Evolutionary conservation across 2,113 vertebrate genomes (phyloP).

Genomic region (Aegypius monachus): DNA sequence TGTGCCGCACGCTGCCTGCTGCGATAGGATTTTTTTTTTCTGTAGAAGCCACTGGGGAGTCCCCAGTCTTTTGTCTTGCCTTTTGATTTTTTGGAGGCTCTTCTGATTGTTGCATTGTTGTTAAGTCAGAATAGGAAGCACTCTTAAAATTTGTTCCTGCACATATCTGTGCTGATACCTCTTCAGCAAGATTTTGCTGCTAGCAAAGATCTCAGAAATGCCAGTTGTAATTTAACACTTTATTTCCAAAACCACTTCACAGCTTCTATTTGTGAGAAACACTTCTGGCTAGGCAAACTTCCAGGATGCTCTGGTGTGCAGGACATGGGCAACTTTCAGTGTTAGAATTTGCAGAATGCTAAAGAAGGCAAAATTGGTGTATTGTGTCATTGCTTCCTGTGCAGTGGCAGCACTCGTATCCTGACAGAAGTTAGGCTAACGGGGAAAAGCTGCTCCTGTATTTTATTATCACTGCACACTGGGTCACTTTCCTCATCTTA

Average conservation of each 20-base stretch:
- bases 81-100: background rate
- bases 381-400: background rate
- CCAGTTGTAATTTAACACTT: background rate
- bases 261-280: background rate
- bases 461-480: background rate
- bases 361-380: background rate
- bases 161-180: background rate
- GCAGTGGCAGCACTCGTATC: background rate
- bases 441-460: background rate
- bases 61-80: background rate
- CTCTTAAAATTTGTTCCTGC: background rate
- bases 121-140: background rate
- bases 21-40: background rate
- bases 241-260: background rate
- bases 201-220: background rate
- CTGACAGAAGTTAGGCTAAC: background rate
- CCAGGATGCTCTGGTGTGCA: background rate
- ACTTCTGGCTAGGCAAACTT: background rate
- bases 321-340: background rate
- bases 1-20: rapidly evolving
- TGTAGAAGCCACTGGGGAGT: background rate
- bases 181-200: background rate
- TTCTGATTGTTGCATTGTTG: background rate
- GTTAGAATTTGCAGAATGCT: background rate
- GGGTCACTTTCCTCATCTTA: background rate